Evolutionary conservation across 2,797 vertebrate genomes (phyloP).

Genomic region (Sebastes taczanowskii): DNA sequence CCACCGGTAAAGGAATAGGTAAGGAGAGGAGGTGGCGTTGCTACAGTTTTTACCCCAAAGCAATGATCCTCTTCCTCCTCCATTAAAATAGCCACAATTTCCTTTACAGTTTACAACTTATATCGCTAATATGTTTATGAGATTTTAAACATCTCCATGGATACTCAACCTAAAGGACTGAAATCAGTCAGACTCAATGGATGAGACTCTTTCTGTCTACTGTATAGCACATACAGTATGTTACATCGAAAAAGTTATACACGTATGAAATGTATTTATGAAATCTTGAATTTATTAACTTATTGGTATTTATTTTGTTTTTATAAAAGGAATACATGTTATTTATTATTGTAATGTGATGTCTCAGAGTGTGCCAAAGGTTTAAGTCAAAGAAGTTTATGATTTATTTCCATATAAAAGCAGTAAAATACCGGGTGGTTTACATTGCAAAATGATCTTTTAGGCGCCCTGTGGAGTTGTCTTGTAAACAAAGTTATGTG

Average conservation of each 20-base stretch:
- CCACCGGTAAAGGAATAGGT: constrained; percentile 21
- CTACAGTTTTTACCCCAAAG: not conserved
- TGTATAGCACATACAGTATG: constrained; percentile 10
- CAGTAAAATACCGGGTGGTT: not conserved
- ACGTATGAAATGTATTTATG: constrained; percentile 87
- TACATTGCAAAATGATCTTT: constrained; percentile 1
- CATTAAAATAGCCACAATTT: not conserved
- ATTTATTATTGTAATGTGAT: constrained; percentile 83
- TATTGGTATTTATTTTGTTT: constrained; percentile 95
- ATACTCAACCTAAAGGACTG: not conserved
- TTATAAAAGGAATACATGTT: constrained; percentile 76
- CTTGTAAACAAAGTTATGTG: not conserved
- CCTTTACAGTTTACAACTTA: not conserved
- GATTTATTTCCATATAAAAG: constrained; percentile 4
- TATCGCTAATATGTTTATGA: constrained; percentile 9
- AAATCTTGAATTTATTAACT: constrained; percentile 86
- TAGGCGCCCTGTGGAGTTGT: not conserved
- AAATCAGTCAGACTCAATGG: not conserved
- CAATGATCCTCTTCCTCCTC: not conserved
- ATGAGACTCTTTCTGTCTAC: constrained; percentile 5
- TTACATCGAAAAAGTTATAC: constrained; percentile 36
- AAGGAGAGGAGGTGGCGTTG: not conserved
- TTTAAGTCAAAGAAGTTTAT: constrained; percentile 1
- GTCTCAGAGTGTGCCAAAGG: constrained; percentile 86
- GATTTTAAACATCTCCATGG: constrained; percentile 17